Percentiles rank a stretch among this genome's conserved stretches.
These are phyloP conservation scores for Drosophila ogumai DNA, from an alignment of 1,140 invertebrate species.

Conservation along the genomic window DNA sequence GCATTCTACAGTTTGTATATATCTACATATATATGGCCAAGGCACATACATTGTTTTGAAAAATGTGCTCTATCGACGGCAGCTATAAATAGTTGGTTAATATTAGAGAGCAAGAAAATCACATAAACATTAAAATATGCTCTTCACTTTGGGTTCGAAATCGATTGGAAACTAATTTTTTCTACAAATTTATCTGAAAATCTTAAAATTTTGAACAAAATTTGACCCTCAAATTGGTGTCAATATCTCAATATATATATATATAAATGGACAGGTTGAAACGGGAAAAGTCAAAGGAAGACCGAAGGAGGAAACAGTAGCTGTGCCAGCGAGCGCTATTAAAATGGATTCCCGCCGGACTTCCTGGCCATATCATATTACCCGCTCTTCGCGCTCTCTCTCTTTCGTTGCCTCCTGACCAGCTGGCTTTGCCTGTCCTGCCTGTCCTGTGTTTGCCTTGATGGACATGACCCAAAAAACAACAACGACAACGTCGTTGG, in stretches of 20 bases:
- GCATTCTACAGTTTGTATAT: slow-evolving; percentile 12
- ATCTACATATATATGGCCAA: not conserved
- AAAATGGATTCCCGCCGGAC: slow-evolving; percentile 82
- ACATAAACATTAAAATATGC: slow-evolving; percentile 19
- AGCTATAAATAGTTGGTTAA: slow-evolving; percentile 18
- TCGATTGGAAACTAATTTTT: slow-evolving; percentile 3
- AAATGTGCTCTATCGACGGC: slow-evolving; percentile 10
- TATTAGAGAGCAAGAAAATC: slow-evolving; percentile 3
- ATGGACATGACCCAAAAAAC: slow-evolving; percentile 80
- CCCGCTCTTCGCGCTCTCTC: slow-evolving; percentile 28
- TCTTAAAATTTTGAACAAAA: not conserved
- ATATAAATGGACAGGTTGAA: not conserved
- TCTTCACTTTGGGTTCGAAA: not conserved
- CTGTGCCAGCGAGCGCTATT: slow-evolving; percentile 54
- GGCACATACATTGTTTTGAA: slow-evolving; percentile 12
- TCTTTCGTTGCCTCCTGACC: not conserved
- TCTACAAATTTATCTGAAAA: not conserved
- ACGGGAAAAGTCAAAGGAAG: not conserved
- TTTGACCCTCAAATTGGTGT: not conserved
- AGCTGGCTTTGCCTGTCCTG: slow-evolving; percentile 2
- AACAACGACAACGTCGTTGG: slow-evolving; percentile 20
- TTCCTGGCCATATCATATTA: slow-evolving; percentile 80
- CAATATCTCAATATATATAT: not conserved
- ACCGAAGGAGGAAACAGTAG: not conserved
- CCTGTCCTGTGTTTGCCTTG: slow-evolving; percentile 45